Evolutionary conservation across 2,797 vertebrate genomes (phyloP).

Genomic region (Poecile montanus): DNA sequence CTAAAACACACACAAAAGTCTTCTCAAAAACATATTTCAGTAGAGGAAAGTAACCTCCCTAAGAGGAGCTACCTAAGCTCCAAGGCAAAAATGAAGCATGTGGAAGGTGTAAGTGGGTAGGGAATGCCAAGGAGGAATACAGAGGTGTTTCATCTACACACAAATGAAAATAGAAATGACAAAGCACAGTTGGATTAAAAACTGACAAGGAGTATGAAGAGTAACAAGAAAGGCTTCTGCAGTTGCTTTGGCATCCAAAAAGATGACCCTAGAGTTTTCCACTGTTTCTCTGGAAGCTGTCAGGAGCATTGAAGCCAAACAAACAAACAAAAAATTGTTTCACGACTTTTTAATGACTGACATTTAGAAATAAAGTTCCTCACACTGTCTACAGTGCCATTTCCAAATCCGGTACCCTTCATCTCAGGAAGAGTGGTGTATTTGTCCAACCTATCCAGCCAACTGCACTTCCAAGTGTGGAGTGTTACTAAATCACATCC

Average conservation of each 20-base stretch:
- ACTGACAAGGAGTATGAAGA: background rate
- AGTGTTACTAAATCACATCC: background rate
- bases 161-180: background rate
- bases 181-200: background rate
- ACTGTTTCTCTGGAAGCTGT: background rate
- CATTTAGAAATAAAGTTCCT: background rate
- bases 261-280: background rate
- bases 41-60: background rate
- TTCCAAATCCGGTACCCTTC: background rate
- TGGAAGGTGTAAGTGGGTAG: background rate
- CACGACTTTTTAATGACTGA: accelerated
- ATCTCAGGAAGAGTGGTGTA: background rate
- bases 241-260: background rate
- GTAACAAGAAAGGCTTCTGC: background rate
- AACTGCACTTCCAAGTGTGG: background rate
- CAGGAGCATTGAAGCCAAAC: background rate
- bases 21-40: background rate
- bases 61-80: background rate
- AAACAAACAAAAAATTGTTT: background rate
- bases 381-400: background rate
- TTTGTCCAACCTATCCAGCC: background rate
- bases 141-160: background rate
- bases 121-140: background rate
- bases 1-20: background rate
- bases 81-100: background rate